phyloP scores from a whole-genome alignment of 2,888 invertebrate species.

The Idaea straminata region DNA sequence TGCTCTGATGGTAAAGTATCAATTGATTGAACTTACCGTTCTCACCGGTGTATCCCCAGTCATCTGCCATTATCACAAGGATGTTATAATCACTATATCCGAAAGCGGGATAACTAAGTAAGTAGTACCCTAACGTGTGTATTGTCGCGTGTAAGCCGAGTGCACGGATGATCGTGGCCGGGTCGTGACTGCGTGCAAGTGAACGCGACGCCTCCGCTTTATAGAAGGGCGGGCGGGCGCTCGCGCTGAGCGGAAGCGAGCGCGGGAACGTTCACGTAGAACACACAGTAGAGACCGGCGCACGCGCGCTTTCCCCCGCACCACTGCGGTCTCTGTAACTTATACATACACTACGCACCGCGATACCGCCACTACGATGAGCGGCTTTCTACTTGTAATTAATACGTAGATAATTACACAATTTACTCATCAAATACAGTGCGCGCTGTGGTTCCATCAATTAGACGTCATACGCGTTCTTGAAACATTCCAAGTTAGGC shows the following conservation, averaged over 20 bases:
- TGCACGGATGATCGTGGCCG: constrained; percentile 64
- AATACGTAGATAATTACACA: constrained; percentile 51
- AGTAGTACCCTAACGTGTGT: constrained; percentile 20
- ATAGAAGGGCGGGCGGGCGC: constrained; percentile 50
- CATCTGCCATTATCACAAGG: constrained; percentile 67
- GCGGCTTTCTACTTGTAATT: constrained; percentile 61
- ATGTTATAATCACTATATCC: constrained; percentile 35
- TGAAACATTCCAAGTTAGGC: constrained; percentile 4
- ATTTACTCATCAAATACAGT: constrained; percentile 46
- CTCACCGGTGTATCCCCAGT: constrained; percentile 81
- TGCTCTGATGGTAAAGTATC: constrained; percentile 33
- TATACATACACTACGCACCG: constrained; percentile 30
- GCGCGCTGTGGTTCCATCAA: constrained; percentile 30
- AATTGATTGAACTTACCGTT: constrained; percentile 74
- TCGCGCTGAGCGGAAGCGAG: constrained; percentile 41
- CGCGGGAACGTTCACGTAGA: constrained; percentile 39
- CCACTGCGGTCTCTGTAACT: constrained; percentile 50
- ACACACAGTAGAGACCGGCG: constrained; percentile 33
- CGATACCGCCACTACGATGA: constrained; percentile 29
- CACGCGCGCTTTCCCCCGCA: constrained; percentile 32
- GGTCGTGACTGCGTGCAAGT: constrained; percentile 71
- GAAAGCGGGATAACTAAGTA: constrained; percentile 31
- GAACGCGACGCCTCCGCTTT: constrained; percentile 61
- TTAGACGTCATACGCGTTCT: constrained; percentile 11
- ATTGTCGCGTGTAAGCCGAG: constrained; percentile 54